phyloP scores from a whole-genome alignment of 1,140 invertebrate genomes.

The Pseudoatta argentina region DNA sequence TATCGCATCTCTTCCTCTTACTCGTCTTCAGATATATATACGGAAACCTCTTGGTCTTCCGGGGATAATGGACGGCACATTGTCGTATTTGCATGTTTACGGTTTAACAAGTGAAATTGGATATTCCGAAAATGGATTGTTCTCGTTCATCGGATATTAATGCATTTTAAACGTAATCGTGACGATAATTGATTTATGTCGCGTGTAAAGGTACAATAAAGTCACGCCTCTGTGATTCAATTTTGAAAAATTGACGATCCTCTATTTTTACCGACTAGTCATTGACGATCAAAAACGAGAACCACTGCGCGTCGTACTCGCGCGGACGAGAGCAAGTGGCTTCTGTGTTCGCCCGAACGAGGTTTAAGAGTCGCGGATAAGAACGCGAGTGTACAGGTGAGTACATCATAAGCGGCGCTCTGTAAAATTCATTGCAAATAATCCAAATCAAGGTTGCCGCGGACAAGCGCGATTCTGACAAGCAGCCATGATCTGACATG shows the following conservation, averaged over 20 bases:
- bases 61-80: constrained; percentile 38
- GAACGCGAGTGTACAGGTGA: neutral
- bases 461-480: constrained; percentile 64
- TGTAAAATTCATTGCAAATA: constrained; percentile 64
- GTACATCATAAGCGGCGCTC: constrained; percentile 5
- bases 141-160: constrained; percentile 2
- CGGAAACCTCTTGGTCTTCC: constrained; percentile 33
- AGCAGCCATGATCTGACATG: constrained; percentile 62
- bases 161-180: neutral
- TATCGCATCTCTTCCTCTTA: constrained; percentile 25
- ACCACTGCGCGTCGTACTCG: constrained; percentile 50
- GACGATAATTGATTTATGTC: neutral
- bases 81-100: constrained; percentile 45
- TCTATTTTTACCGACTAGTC: neutral
- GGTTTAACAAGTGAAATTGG: constrained; percentile 28
- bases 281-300: constrained; percentile 29
- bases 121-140: constrained; percentile 1
- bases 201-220: neutral
- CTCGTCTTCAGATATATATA: constrained; percentile 1
- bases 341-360: constrained; percentile 45
- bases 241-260: neutral
- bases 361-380: constrained; percentile 54
- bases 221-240: neutral
- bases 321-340: constrained; percentile 66
- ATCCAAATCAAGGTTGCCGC: constrained; percentile 71